Base-by-base conservation (phyloP, 2,888 invertebrate genomes). In the Drosophila meridiana region DNA sequence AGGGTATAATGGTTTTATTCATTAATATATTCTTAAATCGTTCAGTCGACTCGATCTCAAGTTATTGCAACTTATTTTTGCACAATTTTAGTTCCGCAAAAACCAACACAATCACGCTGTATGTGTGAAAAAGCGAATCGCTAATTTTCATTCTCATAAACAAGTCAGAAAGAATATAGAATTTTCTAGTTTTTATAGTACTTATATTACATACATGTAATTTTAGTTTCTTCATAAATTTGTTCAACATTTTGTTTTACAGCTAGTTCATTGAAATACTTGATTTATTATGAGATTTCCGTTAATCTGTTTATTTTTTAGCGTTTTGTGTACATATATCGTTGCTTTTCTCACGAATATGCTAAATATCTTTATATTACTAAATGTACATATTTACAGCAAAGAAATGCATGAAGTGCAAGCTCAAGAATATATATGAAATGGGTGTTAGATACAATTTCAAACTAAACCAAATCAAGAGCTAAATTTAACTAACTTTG, bases 351-450 rank as follows among this genome's bases (percentile, higher is more conserved):
- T 50, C 38, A 26, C 50, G 14, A 64, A 36, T 58, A 40, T 53
- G n/a, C 58, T 47, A 50, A 48, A 52, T 78, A 58, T 45, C 2
- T 20, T 34, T 75, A 52, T 47, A 45, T 76, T 30, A 56, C 65
- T 81, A 68, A 82, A 76, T 84, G 63, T 87, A 76, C 82, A 76
- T 89, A 89, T 84, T 78, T 89, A 84, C 90, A 84, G 70, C 59
- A 59, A 32, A 59, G 32, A 26, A 63, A 45, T 73, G 32, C 20
- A 60, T 75, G 56, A 56, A 69, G 68, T 69, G 69, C 59, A 34
- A 64, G 30, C 67, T 53, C 38, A 56, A 56, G 64, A 76, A 63
- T 61, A 56, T 61, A 56, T 61, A 69, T 61, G 55, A 87, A 87
- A 87, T 82, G 66, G 65, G 34, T 52, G 42, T 28, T 68, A 81